Conservation (phyloP, 2,113 vertebrate genomes). For the Platysternon megacephalum region DNA sequence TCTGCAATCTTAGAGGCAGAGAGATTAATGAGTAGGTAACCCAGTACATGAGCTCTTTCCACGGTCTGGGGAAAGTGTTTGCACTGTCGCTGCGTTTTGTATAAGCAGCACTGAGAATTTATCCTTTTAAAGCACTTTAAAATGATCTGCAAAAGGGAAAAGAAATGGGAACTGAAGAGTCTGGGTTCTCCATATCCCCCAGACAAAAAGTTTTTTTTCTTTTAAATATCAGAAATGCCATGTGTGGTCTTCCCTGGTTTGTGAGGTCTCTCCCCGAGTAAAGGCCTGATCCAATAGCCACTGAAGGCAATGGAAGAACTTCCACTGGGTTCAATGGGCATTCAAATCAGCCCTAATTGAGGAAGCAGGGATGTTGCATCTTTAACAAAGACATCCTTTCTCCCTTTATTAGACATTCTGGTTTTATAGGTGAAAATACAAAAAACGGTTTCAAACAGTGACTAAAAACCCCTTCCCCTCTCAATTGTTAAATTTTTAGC, state of each 20-base stretch:
- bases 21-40: neutral
- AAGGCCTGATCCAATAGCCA: neutral
- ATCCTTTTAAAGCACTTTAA: neutral
- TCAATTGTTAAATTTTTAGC: neutral
- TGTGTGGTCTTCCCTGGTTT: neutral
- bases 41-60: neutral
- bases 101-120: neutral
- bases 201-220: neutral
- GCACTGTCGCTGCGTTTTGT: neutral
- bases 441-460: neutral
- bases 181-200: neutral
- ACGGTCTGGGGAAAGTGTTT: neutral
- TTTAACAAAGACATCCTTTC: neutral
- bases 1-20: neutral
- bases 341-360: neutral
- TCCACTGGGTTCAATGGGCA: neutral
- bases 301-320: neutral
- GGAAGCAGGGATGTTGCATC: neutral
- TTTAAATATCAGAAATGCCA: rapidly evolving
- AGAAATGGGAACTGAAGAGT: neutral
- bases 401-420: neutral
- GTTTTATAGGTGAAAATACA: neutral
- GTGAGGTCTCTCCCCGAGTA: neutral
- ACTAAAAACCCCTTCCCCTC: neutral
- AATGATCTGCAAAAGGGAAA: neutral